Evolutionary conservation across 2,113 vertebrate genomes (phyloP).

Genomic region (Hippocampus mohnikei): DNA sequence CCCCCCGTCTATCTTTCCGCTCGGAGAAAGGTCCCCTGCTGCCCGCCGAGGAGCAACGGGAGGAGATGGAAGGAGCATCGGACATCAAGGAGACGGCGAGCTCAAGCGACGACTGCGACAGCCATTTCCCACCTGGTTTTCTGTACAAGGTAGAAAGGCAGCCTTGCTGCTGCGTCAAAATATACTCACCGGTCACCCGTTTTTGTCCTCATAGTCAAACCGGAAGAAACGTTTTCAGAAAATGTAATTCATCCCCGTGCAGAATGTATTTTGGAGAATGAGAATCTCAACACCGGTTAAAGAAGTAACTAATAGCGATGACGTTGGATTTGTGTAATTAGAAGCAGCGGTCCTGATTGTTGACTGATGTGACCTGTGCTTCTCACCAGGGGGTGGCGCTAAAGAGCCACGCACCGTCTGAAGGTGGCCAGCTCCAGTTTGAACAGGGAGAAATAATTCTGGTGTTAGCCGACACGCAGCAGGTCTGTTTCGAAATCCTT

Average conservation of each 20-base stretch:
- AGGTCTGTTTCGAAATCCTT: slow-evolving; percentile 46
- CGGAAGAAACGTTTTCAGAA: background rate
- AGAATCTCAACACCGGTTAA: too few relatives aligned
- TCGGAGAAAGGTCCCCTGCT: background rate
- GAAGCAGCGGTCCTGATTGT: background rate
- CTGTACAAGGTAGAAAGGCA: slow-evolving; percentile 54
- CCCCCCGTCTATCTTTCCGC: slow-evolving; percentile 52
- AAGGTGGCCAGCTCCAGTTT: slow-evolving; percentile 62
- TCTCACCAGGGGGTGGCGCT: slow-evolving; percentile 62
- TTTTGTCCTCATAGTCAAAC: background rate
- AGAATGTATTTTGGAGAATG: too few relatives aligned
- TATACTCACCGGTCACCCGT: background rate
- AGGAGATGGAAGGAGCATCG: slow-evolving; percentile 10
- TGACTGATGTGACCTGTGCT: slow-evolving; percentile 4
- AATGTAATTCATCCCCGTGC: too few relatives aligned
- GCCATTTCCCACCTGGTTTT: slow-evolving; percentile 50
- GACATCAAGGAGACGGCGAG: slow-evolving; percentile 1
- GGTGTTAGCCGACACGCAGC: slow-evolving; percentile 45
- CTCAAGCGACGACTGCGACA: slow-evolving; percentile 18
- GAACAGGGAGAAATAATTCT: slow-evolving; percentile 68
- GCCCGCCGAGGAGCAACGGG: background rate
- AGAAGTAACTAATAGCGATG: too few relatives aligned
- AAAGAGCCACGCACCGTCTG: slow-evolving; percentile 52
- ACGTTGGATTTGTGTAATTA: too few relatives aligned
- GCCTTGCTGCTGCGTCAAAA: background rate